A percentile compares a stretch with the other conserved stretches of the same genome.
Conservation (phyloP, 92 coral and sea anemone species). For the Phenganax marumi region DNA sequence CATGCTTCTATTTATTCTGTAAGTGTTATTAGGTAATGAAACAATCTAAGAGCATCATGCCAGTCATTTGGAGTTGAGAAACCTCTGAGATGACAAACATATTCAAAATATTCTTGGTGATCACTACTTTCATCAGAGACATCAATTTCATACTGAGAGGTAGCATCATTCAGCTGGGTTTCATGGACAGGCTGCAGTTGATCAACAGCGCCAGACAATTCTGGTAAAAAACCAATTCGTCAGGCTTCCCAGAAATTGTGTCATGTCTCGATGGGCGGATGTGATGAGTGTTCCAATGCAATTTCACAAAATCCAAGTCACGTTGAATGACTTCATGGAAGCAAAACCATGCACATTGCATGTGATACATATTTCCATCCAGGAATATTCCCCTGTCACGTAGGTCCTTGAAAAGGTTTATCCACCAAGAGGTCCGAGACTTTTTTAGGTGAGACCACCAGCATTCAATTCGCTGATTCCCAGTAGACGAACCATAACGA, state of each 20-base stretch:
- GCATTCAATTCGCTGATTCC: constrained; percentile 46
- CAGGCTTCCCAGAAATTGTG: constrained; percentile 45
- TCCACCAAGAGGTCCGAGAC: constrained; percentile 41
- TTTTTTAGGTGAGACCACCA: constrained; percentile 43
- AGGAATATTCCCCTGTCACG: constrained; percentile 21
- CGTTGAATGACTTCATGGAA: constrained; percentile 36
- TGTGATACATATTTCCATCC: constrained; percentile 24
- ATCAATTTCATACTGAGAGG: constrained; percentile 3
- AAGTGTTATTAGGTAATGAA: constrained; percentile 33
- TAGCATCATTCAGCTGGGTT: constrained; percentile 2
- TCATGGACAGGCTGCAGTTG: constrained; percentile 9
- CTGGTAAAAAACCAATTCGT: constrained; percentile 34
- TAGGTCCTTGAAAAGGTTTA: constrained; percentile 42
- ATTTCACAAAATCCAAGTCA: constrained; percentile 39
- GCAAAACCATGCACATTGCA: constrained; percentile 40
- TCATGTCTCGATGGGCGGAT: constrained; percentile 43
- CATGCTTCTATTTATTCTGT: constrained; percentile 12
- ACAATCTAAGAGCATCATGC: constrained; percentile 38
- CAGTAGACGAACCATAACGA: constrained; percentile 39
- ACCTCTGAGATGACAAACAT: constrained; percentile 27
- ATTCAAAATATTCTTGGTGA: constrained; percentile 35
- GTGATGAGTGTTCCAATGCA: constrained; percentile 49
- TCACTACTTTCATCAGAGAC: constrained; percentile 8
- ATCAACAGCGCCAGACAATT: not conserved
- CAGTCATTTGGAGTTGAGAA: constrained; percentile 31